Evolutionary conservation across 2,888 invertebrate species (phyloP).

Genomic region (Pyrocoelia pectoralis): DNA sequence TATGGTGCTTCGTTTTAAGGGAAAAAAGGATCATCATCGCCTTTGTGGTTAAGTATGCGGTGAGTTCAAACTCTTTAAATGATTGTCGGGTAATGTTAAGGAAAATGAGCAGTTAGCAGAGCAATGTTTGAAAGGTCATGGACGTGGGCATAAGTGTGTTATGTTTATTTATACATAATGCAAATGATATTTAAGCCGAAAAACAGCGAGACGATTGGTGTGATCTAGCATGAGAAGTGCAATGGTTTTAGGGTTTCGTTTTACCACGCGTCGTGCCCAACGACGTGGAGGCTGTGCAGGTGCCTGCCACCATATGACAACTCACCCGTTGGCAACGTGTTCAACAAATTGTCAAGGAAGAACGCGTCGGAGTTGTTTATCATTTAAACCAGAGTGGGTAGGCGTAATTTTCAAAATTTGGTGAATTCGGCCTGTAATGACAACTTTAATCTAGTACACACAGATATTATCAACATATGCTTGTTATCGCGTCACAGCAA

Average conservation of each 20-base stretch:
- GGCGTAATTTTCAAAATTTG: constrained; percentile 30
- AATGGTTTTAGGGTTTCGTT: constrained; percentile 19
- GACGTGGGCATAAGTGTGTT: background rate
- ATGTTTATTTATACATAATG: constrained; percentile 3
- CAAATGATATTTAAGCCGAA: background rate
- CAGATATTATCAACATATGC: constrained; percentile 40
- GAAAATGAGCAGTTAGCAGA: constrained; percentile 6
- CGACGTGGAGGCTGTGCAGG: constrained; percentile 37
- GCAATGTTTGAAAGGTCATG: constrained; percentile 10
- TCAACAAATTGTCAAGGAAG: constrained; percentile 55
- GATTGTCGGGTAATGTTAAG: no score
- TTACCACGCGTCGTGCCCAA: constrained; percentile 11
- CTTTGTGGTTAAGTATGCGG: no score
- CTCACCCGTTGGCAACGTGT: constrained; percentile 56
- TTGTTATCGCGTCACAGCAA: constrained; percentile 39
- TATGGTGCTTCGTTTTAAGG: no score
- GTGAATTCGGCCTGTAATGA: constrained; percentile 28
- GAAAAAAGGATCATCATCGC: no score
- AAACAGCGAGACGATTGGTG: constrained; percentile 19
- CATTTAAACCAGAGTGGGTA: constrained; percentile 47
- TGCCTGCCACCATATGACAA: constrained; percentile 40
- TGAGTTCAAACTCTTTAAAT: no score
- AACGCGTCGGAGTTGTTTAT: constrained; percentile 55
- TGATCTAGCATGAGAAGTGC: constrained; percentile 25
- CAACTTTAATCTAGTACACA: constrained; percentile 30